These are phyloP conservation scores for Stenodema calcarata DNA, from an alignment of 2,888 invertebrate species.

Conservation along the genomic window DNA sequence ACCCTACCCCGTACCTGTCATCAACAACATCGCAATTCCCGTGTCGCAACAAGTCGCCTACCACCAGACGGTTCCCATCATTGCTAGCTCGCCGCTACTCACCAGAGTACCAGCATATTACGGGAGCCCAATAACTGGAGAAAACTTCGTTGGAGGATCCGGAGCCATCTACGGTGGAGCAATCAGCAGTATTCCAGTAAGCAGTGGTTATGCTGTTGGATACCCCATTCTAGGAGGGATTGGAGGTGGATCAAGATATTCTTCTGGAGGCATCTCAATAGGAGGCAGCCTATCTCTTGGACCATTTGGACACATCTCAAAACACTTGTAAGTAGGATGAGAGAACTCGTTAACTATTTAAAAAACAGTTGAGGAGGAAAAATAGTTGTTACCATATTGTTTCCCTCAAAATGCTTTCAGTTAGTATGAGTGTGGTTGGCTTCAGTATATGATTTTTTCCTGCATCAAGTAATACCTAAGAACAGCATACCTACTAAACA, in stretches of 20 bases:
- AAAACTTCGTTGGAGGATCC: neutral
- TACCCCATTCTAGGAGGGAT: neutral
- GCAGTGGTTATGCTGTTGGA: neutral
- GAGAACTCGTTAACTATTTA: too few species aligned
- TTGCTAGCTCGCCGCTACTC: neutral
- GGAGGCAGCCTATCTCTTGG: conserved; percentile 13
- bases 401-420: too few species aligned
- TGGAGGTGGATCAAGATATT: neutral
- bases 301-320: neutral
- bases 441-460: too few species aligned
- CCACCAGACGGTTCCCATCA: conserved; percentile 54
- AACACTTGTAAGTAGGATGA: conserved; percentile 12
- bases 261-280: neutral
- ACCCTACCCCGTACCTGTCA: conserved; percentile 55
- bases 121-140: neutral
- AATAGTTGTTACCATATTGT: too few species aligned
- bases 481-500: too few species aligned
- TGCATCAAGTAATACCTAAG: too few species aligned
- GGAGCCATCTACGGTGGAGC: neutral
- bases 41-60: conserved; percentile 56
- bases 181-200: neutral
- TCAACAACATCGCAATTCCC: conserved; percentile 54
- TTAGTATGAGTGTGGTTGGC: too few species aligned
- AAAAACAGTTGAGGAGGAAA: too few species aligned
- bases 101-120: neutral